Evolutionary conservation across 2,797 vertebrate genomes (phyloP).

Genomic region (Capromys pilorides): DNA sequence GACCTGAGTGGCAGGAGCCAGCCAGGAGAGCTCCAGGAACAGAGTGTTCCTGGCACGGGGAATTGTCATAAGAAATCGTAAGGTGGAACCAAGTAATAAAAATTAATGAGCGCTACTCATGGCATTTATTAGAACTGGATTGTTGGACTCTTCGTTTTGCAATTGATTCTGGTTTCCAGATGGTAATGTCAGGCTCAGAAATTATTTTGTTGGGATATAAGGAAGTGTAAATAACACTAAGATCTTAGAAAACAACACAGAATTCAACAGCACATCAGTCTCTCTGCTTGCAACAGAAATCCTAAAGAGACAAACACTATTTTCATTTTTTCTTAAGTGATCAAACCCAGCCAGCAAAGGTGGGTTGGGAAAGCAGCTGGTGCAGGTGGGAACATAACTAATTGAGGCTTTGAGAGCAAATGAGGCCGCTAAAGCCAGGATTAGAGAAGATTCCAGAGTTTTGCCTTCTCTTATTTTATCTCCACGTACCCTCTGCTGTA

Average conservation of each 20-base stretch:
- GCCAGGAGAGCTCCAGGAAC: constrained; percentile 1
- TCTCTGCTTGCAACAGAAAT: constrained; percentile 26
- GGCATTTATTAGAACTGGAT: constrained; percentile 45
- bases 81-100: constrained; percentile 36
- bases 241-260: constrained; percentile 51
- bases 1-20: neutral
- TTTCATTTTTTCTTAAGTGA: constrained; percentile 30
- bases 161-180: constrained; percentile 54
- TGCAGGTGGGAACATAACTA: neutral
- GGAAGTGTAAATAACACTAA: neutral
- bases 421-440: neutral
- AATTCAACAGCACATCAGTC: constrained; percentile 21
- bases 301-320: constrained; percentile 24
- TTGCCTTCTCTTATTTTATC: neutral
- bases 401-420: constrained; percentile 8
- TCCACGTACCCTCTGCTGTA: neutral
- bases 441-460: neutral
- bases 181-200: constrained; percentile 19
- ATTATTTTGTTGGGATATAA: neutral
- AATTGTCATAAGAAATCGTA: neutral
- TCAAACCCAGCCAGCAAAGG: constrained; percentile 45
- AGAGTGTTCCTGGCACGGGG: neutral
- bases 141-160: constrained; percentile 32
- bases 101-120: constrained; percentile 35
- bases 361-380: constrained; percentile 1